A percentile compares a stretch with the other conserved stretches of the same genome.
Evolutionary conservation across 2,888 invertebrate genomes (phyloP).

Genomic region (Patella pellucida): DNA sequence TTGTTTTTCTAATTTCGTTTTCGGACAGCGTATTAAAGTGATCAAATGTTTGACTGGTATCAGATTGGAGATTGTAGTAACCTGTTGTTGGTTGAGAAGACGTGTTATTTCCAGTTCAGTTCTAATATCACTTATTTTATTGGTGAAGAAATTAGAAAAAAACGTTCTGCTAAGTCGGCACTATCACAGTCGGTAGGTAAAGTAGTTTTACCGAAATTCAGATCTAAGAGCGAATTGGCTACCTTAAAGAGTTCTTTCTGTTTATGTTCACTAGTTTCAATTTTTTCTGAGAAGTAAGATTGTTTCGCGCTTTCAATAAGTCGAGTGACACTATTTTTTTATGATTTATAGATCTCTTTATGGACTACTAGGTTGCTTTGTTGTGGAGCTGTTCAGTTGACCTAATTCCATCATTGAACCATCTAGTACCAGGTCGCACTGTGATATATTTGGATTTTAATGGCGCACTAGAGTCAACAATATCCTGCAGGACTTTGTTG

Average conservation of each 20-base stretch:
- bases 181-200: background rate
- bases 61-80: too few relatives aligned
- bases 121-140: background rate
- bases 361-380: background rate
- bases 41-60: too few relatives aligned
- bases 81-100: too few relatives aligned
- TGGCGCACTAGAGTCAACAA: too few relatives aligned
- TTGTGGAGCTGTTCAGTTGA: background rate
- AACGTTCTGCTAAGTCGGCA: background rate
- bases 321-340: background rate
- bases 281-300: background rate
- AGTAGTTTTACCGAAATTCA: slow-evolving; percentile 27
- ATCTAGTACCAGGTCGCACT: too few relatives aligned
- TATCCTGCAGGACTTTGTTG: too few relatives aligned
- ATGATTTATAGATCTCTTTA: background rate
- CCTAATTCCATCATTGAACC: too few relatives aligned
- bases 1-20: background rate
- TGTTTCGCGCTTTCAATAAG: background rate
- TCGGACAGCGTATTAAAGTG: background rate
- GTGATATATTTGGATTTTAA: too few relatives aligned
- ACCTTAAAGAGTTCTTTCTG: background rate
- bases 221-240: background rate
- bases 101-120: background rate
- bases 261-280: background rate
- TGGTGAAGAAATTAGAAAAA: background rate